Evolutionary conservation across 2,888 invertebrate genomes (phyloP).

Genomic region (Orthosia gothica): DNA sequence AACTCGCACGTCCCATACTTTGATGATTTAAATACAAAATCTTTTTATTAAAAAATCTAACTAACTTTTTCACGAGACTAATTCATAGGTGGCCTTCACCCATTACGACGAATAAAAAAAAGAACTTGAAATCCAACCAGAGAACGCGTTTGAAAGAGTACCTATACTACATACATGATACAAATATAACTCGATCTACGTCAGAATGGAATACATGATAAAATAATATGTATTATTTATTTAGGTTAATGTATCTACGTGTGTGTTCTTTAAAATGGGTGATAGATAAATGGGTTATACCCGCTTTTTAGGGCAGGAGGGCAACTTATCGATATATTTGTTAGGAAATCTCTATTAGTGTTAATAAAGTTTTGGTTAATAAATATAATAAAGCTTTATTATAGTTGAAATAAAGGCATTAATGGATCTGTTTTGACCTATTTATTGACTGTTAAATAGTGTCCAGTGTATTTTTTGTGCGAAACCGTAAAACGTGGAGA

Average conservation of each 20-base stretch:
- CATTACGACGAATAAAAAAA: slow-evolving; percentile 22
- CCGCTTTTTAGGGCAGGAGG: slow-evolving; percentile 39
- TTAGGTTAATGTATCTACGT: slow-evolving; percentile 77
- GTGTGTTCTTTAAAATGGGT: slow-evolving; percentile 59
- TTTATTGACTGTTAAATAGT: neutral
- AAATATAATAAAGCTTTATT: neutral
- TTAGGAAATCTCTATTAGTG: slow-evolving; percentile 22
- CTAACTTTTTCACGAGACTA: neutral
- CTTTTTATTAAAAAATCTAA: neutral
- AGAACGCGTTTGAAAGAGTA: neutral
- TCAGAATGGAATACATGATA: slow-evolving; percentile 45
- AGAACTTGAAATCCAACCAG: neutral
- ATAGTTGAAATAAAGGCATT: no score
- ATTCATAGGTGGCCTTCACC: slow-evolving; percentile 1
- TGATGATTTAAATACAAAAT: neutral
- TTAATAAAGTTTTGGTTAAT: slow-evolving; percentile 4
- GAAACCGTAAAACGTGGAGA: neutral
- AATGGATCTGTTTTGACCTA: neutral
- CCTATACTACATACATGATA: neutral
- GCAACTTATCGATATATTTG: slow-evolving; percentile 10
- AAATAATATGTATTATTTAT: slow-evolving; percentile 68
- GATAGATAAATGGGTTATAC: slow-evolving; percentile 34
- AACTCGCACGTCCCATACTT: no score
- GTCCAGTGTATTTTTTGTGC: neutral
- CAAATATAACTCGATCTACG: slow-evolving; percentile 16